These are phyloP conservation scores for roundworm (Caenorhabditis elegans) DNA, from an alignment of 1,140 invertebrate species.

Conservation along the genomic window WBcel235 BX284604.4:4977501-4978000, in stretches of 20 bases:
- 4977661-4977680: neutral
- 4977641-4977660: no score
- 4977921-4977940: neutral
- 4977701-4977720: no score
- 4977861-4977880: neutral
- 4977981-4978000: neutral
- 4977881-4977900: neutral
- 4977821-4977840: neutral
- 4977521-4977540: neutral
- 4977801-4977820: no score
- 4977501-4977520: neutral
- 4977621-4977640: no score
- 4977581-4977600: no score
- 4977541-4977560: no score
- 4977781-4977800: no score
- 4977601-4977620: no score
- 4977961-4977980: neutral
- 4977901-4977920: neutral
- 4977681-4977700: neutral
- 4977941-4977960: neutral
- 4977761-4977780: no score
- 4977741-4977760: no score
- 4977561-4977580: no score
- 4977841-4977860: neutral
- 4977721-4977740: no score